phyloP scores from a whole-genome alignment of 2,113 vertebrate genomes.

The Emydura subglobosa region DNA sequence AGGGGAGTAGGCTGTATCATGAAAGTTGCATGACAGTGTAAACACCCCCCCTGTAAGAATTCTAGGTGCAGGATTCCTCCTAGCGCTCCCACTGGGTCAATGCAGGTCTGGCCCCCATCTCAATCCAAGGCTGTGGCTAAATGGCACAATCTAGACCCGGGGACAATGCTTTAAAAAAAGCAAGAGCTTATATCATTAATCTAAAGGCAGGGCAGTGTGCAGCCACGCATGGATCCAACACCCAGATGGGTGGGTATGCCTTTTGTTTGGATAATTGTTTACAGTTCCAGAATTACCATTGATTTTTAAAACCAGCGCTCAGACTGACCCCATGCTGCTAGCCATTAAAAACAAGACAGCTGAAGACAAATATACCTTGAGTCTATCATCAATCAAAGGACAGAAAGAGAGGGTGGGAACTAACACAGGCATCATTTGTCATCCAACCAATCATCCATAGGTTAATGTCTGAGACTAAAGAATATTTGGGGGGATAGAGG shows the following conservation, averaged over 20 bases:
- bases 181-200: neutral
- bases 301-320: neutral
- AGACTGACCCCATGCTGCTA: neutral
- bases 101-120: neutral
- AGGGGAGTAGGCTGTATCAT: neutral
- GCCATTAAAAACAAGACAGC: neutral
- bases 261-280: neutral
- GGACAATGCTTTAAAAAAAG: rapidly evolving
- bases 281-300: neutral
- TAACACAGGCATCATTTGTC: neutral
- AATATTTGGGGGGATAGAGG: neutral
- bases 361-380: neutral
- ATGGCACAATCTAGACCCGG: neutral
- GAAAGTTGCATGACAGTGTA: neutral
- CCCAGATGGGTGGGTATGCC: neutral
- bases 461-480: neutral
- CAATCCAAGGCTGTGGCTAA: neutral
- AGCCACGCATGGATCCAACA: neutral
- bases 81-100: neutral
- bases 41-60: neutral
- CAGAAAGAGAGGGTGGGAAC: neutral
- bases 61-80: neutral
- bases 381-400: neutral
- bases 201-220: neutral
- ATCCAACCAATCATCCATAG: neutral